Evolutionary conservation across 2,888 invertebrate genomes (phyloP).

Genomic region (Zygothrica quintamaculata): DNA sequence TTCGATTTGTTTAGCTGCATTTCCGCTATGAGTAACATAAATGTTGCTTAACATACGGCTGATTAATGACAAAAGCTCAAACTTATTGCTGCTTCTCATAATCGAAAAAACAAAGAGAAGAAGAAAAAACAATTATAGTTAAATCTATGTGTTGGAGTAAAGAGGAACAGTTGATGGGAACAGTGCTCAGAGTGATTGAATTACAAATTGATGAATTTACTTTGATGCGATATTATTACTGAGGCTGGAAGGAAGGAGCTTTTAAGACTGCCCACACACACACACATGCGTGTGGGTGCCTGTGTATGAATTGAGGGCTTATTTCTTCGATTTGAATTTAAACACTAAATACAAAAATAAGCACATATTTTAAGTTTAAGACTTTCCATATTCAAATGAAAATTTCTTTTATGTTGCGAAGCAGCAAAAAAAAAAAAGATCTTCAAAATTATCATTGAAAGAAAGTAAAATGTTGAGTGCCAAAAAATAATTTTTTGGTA

Average conservation of each 20-base stretch:
- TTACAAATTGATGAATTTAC: too few species aligned
- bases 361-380: too few species aligned
- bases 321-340: too few species aligned
- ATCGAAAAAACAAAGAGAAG: too few species aligned
- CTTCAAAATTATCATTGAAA: constrained; percentile 19
- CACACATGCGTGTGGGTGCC: not conserved
- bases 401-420: too few species aligned
- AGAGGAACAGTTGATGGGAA: too few species aligned
- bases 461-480: constrained; percentile 59
- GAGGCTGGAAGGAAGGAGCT: not conserved
- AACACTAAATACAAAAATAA: too few species aligned
- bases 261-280: too few species aligned
- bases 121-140: too few species aligned
- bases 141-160: too few species aligned
- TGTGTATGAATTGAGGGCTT: not conserved
- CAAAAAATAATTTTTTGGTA: constrained; percentile 61
- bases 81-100: not conserved
- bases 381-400: not conserved
- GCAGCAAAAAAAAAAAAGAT: not conserved
- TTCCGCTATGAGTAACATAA: constrained; percentile 4
- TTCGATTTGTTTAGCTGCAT: not conserved
- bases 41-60: constrained; percentile 1
- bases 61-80: constrained; percentile 9
- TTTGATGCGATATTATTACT: not conserved
- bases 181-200: too few species aligned